Base-by-base conservation (phyloP, 1,140 invertebrate species). In the Ceratina australensis region DNA sequence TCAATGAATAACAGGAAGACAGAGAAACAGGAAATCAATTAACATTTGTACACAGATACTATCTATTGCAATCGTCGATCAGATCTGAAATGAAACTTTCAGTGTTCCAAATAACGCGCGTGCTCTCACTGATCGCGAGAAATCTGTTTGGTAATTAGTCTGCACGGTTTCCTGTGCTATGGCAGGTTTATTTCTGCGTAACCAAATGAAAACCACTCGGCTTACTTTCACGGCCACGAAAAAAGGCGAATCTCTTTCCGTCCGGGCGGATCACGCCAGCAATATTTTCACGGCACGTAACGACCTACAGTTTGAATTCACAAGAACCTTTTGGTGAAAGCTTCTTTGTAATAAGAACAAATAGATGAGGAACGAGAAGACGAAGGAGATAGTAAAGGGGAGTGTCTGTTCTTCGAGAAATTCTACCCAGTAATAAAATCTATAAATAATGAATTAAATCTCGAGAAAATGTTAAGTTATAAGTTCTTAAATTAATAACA, bases 361-460 rank as follows among this genome's bases (percentile, higher is more conserved):
- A 16, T 13, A 52, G 28, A 15, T 1, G 13, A n/a, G 18, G 59
- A 52, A n/a, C 1, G 10, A 26, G 10, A n/a, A 4, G 15, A 18
- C 28, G 20, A 20, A 56, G 42, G 15, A 20, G 13, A 18, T 47
- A 22, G 12, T 3, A 33, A 5, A 22, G 26, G 24, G 8, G 7
- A 1, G 5, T 52, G 16, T 50, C 7, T 15, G 20, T 47, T 42
- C 50, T n/a, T 3, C 75, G 26, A 22, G 22, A 42, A 33, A 63
- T 78, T 78, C 49, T 28, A 63, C 76, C 78, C 76, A 80, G 69
- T 80, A 80, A 80, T 80, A 80, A 76, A 57, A 57, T 26, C 33
- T 42, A 42, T 7, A 42, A 42, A 42, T 42, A 42, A 42, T 42
- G 33, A 42, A 42, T 42, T 42, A 42, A n/a, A 0, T 10, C 0